These are phyloP conservation scores for Drosophila austrosaltans DNA, from an alignment of 2,888 invertebrate species.

Conservation along the genomic window DNA sequence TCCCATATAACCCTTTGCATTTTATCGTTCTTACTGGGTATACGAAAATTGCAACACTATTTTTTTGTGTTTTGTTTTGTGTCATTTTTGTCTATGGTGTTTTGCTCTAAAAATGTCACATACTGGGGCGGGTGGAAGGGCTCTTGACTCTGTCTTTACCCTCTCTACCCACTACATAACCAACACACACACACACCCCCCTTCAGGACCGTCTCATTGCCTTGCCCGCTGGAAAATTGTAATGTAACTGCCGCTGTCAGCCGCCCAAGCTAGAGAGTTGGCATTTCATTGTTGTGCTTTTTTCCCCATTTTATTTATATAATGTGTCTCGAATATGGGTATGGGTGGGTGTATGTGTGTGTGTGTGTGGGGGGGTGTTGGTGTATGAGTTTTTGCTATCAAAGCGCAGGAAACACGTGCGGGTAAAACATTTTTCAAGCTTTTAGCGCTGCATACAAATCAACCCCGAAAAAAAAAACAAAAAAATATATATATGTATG, in stretches of 20 bases:
- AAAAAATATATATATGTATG: constrained; percentile 14
- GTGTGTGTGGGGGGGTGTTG: constrained; percentile 39
- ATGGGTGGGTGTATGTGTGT: constrained; percentile 11
- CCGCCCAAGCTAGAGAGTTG: constrained; percentile 48
- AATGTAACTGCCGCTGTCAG: constrained; percentile 64
- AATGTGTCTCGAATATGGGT: constrained; percentile 61
- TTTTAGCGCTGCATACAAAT: constrained; percentile 79
- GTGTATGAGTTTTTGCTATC: constrained; percentile 53
- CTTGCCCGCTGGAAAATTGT: constrained; percentile 39
- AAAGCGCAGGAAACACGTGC: constrained; percentile 79
- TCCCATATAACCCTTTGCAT: not conserved
- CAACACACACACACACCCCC: not conserved
- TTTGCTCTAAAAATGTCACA: constrained; percentile 45
- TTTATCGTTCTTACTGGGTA: not conserved
- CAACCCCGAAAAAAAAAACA: constrained; percentile 57
- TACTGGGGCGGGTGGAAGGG: constrained; percentile 8
- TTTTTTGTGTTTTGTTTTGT: constrained; percentile 16
- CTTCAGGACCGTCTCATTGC: not conserved
- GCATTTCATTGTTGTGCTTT: constrained; percentile 78
- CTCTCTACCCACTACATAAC: not conserved
- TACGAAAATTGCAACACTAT: constrained; percentile 56
- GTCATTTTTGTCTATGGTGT: constrained; percentile 9
- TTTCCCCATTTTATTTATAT: constrained; percentile 68
- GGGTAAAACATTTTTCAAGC: constrained; percentile 78
- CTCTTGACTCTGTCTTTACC: constrained; percentile 14